phyloP scores from a whole-genome alignment of 2,888 invertebrate species.

The Cheilosia scutellata region DNA sequence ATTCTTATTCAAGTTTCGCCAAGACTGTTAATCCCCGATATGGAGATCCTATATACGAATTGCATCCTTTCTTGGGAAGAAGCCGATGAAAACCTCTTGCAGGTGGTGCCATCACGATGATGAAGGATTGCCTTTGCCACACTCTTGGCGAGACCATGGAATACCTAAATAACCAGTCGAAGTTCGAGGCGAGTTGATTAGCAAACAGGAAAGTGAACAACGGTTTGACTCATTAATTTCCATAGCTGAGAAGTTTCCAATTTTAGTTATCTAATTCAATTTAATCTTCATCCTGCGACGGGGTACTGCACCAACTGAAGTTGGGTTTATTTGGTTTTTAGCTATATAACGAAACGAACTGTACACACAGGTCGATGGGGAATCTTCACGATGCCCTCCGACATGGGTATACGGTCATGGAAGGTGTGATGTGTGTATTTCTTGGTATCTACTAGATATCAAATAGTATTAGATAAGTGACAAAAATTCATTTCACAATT shows the following conservation, averaged over 20 bases:
- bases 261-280: conserved; percentile 60
- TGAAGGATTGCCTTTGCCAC: conserved; percentile 27
- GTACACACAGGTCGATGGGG: not conserved
- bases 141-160: conserved; percentile 5
- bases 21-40: conserved; percentile 31
- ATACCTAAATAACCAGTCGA: conserved; percentile 12
- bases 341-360: too few species aligned
- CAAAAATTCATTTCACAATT: too few species aligned
- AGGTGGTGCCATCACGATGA: conserved; percentile 31
- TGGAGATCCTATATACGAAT: conserved; percentile 27
- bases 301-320: conserved; percentile 8
- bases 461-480: too few species aligned
- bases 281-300: conserved; percentile 48
- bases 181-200: conserved; percentile 35
- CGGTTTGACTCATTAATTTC: conserved; percentile 57
- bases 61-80: not conserved
- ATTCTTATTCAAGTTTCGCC: conserved; percentile 39
- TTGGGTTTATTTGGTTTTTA: conserved; percentile 39
- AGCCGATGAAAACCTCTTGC: conserved; percentile 32
- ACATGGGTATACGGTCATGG: not conserved
- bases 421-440: not conserved
- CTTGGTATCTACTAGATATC: too few species aligned
- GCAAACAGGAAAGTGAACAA: conserved; percentile 60
- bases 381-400: not conserved
- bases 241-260: conserved; percentile 7